These are phyloP conservation scores for Stegastes partitus DNA, from an alignment of 2,113 vertebrate genomes.

Conservation along the genomic window DNA sequence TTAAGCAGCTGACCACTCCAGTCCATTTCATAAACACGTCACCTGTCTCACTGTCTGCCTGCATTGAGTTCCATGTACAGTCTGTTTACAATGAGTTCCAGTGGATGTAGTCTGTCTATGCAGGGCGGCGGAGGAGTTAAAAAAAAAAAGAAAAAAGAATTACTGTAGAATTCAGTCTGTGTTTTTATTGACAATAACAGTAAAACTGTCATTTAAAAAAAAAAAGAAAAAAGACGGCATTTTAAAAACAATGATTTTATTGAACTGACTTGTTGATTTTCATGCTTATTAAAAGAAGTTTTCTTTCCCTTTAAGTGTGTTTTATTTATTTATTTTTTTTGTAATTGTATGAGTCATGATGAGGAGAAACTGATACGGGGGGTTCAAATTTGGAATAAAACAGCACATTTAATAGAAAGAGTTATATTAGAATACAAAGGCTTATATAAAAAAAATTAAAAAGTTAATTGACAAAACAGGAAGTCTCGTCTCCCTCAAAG, in stretches of 20 bases:
- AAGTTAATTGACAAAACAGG: not conserved
- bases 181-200: conserved; percentile 67
- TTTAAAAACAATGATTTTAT: conserved; percentile 52
- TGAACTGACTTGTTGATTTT: conserved; percentile 57
- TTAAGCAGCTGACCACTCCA: conserved; percentile 24
- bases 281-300: conserved; percentile 72
- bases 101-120: conserved; percentile 52
- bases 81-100: conserved; percentile 48
- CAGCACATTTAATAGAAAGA: conserved; percentile 5
- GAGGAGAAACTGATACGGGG: not conserved
- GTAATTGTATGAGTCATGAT: not conserved
- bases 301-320: conserved; percentile 49
- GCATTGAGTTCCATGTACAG: conserved; percentile 32
- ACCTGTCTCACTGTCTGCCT: conserved; percentile 42
- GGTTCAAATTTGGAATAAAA: not conserved
- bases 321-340: not conserved
- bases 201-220: conserved; percentile 53
- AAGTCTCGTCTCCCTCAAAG: fast-evolving
- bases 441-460: not conserved
- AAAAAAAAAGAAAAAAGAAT: conserved; percentile 13
- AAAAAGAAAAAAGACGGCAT: not conserved
- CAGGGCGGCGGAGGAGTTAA: conserved; percentile 31
- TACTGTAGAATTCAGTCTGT: conserved; percentile 51
- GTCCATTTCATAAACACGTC: conserved; percentile 13
- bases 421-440: not conserved